Base-by-base conservation (phyloP, 2,888 invertebrate genomes). In the Helicoverpa assulta region DNA sequence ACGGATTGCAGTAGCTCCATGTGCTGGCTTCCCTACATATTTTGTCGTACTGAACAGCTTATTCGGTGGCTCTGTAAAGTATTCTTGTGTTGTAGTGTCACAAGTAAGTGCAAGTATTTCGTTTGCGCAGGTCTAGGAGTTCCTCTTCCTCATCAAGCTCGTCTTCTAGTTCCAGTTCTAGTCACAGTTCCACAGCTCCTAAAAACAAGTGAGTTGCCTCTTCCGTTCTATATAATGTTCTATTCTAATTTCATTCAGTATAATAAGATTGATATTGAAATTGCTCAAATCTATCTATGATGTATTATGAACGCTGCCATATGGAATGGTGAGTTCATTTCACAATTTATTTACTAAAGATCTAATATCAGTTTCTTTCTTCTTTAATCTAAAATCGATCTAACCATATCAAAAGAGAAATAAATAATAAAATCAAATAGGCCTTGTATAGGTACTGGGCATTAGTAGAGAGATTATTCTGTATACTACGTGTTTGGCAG, bases 151-250 rank as follows among this genome's bases (percentile, higher is more conserved):
- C 95, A 1, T 94, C 95, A 0, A 94, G 92, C 76, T 93, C 95
- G 0, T 93, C 95, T 14, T 94, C 95, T 5, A 95, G 93, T 78
- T 95, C 95, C 64, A 95, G 94, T 86, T 94, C 95, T 87, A 95
- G 95, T 90, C 94, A 92, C 70, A 94, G 94, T 81, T 95, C 95
- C 0, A 78, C 89, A 33, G 85, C 90, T 47, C 93, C 94, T 50
- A 92, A 92, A 88, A 95, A 95, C 80, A 95, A 93, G 95, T 95
- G 85, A 88, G 91, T 85, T 12, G 19, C 14, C 54, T 10, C 52
- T 50, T 51, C 10, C 4, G 37, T 55, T 55, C 19, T n/a, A 51
- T 59, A 68, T 33, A 7, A 14, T 26, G 8, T 54, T 8, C 3
- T 14, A 8, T 52, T 14, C 33, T 10, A 29, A 18, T 10, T 53